Conservation (phyloP, 1,140 invertebrate species). For the Achatina immaculata region DNA sequence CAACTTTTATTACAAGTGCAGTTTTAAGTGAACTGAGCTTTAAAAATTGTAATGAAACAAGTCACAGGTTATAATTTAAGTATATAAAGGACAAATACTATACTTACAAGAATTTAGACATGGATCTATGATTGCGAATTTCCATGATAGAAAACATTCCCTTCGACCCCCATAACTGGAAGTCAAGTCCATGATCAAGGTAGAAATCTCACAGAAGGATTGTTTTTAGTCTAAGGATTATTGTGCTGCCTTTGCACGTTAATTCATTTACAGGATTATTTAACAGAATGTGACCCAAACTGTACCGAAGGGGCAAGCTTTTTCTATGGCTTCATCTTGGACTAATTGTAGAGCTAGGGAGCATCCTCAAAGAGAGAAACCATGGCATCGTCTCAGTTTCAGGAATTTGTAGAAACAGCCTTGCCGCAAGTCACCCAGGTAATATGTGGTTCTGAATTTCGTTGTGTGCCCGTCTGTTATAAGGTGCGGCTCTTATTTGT, state of each 20-base stretch:
- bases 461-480: neutral
- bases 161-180: constrained; percentile 22
- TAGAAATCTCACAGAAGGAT: neutral
- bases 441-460: neutral
- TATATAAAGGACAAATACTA: too few relatives aligned
- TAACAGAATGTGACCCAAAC: constrained; percentile 20
- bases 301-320: neutral
- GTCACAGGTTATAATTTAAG: too few relatives aligned
- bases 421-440: constrained; percentile 47
- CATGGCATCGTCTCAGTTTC: constrained; percentile 49
- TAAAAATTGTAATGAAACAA: too few relatives aligned
- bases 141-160: neutral
- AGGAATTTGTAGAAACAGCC: constrained; percentile 48
- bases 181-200: constrained; percentile 44
- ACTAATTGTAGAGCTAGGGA: constrained; percentile 37
- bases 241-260: too few relatives aligned
- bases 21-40: too few relatives aligned
- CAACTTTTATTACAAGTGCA: too few relatives aligned
- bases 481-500: neutral
- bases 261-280: neutral
- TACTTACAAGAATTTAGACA: neutral
- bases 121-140: neutral
- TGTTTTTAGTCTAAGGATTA: neutral
- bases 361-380: constrained; percentile 37
- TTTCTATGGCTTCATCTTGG: constrained; percentile 41